Percentiles rank a stretch among this genome's conserved stretches.
Conservation (phyloP, 2,888 invertebrate species). For the Cosmia pyralina region DNA sequence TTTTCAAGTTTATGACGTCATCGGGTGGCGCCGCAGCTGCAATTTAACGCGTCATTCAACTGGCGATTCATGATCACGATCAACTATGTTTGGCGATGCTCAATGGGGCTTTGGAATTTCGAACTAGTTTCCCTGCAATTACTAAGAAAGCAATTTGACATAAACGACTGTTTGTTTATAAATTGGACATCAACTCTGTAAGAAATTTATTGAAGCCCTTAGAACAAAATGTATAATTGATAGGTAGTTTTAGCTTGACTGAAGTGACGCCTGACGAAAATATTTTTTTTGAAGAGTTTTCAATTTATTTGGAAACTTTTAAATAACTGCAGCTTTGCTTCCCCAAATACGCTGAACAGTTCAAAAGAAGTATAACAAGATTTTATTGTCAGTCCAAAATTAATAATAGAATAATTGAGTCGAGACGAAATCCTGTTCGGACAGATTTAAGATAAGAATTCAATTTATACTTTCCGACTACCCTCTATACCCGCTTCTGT, state of each 20-base stretch:
- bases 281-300: background rate
- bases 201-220: background rate
- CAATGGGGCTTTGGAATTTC: constrained; percentile 24
- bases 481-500: constrained; percentile 78
- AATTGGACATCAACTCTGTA: background rate
- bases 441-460: constrained; percentile 82
- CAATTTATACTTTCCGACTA: constrained; percentile 81
- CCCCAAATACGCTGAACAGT: constrained; percentile 34
- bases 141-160: constrained; percentile 8
- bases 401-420: constrained; percentile 68
- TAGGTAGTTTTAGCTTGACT: background rate
- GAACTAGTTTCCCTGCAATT: constrained; percentile 11
- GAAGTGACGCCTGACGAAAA: background rate
- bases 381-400: constrained; percentile 58
- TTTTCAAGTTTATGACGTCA: constrained; percentile 65
- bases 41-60: constrained; percentile 66
- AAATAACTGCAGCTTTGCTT: background rate
- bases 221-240: background rate
- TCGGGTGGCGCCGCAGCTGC: constrained; percentile 57
- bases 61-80: constrained; percentile 60
- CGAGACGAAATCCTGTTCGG: constrained; percentile 65
- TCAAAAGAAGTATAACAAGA: constrained; percentile 47
- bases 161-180: constrained; percentile 15
- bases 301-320: background rate
- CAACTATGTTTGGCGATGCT: constrained; percentile 47